phyloP scores from a whole-genome alignment of 2,797 vertebrate species.

The Malacoraja senta region DNA sequence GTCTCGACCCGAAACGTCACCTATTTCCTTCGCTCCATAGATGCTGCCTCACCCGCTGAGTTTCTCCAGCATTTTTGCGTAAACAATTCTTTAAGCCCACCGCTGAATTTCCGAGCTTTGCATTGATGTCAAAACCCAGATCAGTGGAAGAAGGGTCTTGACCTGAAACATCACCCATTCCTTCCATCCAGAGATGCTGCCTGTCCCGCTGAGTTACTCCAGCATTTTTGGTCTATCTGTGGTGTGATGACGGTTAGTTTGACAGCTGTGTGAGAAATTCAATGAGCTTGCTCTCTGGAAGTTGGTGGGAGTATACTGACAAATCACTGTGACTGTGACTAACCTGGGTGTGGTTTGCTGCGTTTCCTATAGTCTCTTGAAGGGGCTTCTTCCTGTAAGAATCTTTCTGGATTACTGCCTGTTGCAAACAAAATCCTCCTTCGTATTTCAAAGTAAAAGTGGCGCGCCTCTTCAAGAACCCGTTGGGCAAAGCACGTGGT shows the following conservation, averaged over 20 bases:
- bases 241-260: background rate
- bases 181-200: too few species aligned
- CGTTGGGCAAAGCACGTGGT: background rate
- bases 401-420: background rate
- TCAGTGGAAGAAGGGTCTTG: too few species aligned
- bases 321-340: conserved; percentile 33
- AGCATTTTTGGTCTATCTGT: too few species aligned
- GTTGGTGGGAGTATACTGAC: background rate
- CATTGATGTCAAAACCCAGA: too few species aligned
- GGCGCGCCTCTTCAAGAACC: background rate
- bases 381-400: background rate
- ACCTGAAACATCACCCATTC: too few species aligned
- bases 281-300: background rate
- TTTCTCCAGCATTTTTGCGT: too few species aligned
- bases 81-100: too few species aligned
- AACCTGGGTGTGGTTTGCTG: conserved; percentile 26
- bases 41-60: too few species aligned
- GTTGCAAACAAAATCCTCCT: background rate
- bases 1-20: too few species aligned
- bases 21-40: too few species aligned
- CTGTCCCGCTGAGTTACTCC: too few species aligned
- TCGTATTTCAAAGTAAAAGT: background rate
- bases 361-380: background rate
- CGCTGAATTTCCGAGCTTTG: too few species aligned
- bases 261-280: background rate